These are phyloP conservation scores for Eulemur rubriventer DNA, from an alignment of 2,797 vertebrate species.

Conservation along the genomic window DNA sequence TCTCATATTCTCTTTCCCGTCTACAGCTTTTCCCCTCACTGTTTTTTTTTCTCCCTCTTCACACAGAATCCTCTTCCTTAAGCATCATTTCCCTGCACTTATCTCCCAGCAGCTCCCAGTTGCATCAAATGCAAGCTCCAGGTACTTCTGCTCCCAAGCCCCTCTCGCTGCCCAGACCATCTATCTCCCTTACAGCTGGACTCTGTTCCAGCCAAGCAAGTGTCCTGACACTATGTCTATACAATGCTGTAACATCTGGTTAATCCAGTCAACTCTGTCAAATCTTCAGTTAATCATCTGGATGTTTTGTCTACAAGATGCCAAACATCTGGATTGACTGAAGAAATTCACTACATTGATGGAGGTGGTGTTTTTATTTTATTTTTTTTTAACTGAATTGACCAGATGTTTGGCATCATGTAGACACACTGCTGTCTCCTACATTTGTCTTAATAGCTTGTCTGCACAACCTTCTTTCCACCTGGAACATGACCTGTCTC, in stretches of 20 bases:
- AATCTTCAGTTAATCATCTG: constrained; percentile 81
- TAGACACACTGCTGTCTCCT: constrained; percentile 65
- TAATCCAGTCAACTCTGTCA: constrained; percentile 78
- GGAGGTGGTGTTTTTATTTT: not conserved
- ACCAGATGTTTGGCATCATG: constrained; percentile 77
- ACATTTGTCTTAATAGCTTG: constrained; percentile 69
- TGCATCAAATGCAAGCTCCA: constrained; percentile 42
- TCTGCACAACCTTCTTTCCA: constrained; percentile 60
- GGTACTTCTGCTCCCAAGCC: constrained; percentile 46
- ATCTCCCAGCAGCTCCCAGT: constrained; percentile 53
- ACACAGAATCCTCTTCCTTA: constrained; percentile 50
- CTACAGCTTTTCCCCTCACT: constrained; percentile 69
- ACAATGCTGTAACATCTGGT: constrained; percentile 73
- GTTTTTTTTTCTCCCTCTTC: not conserved
- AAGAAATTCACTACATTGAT: constrained; percentile 74
- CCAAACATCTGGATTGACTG: constrained; percentile 83
- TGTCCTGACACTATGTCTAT: constrained; percentile 72
- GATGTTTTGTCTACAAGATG: constrained; percentile 80
- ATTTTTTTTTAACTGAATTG: constrained; percentile 25
- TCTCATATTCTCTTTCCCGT: constrained; percentile 74
- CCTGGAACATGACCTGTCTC: constrained; percentile 65
- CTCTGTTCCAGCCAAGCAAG: constrained; percentile 69
- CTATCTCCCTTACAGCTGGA: constrained; percentile 72
- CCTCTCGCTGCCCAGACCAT: constrained; percentile 2
- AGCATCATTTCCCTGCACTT: constrained; percentile 35